Evolutionary conservation across 2,888 invertebrate genomes (phyloP).

Genomic region (Terebella lapidaria): DNA sequence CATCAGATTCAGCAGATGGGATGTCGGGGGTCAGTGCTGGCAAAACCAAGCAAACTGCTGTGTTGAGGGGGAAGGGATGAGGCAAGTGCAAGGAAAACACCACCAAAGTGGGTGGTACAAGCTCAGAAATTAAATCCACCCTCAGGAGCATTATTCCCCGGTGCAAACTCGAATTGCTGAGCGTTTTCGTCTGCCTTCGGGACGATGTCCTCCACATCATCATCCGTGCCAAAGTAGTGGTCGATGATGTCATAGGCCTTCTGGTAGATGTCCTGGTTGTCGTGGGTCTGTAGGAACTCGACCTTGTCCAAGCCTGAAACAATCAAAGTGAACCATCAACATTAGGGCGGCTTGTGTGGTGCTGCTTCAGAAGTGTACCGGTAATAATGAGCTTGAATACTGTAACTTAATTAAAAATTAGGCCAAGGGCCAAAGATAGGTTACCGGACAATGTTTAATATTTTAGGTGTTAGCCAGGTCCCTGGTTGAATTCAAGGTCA

Average conservation of each 20-base stretch:
- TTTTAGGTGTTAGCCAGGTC: no score
- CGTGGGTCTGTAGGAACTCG: constrained; percentile 93
- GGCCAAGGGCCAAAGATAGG: no score
- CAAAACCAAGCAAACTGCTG: no score
- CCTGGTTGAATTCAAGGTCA: no score
- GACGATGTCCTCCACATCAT: constrained; percentile 65
- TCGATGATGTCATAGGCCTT: constrained; percentile 96
- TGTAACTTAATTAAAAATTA: no score
- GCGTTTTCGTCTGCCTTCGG: constrained; percentile 55
- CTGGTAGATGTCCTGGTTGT: constrained; percentile 93
- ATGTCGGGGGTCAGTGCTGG: no score
- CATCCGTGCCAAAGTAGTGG: constrained; percentile 86
- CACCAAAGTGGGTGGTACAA: not conserved
- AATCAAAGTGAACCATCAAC: not conserved
- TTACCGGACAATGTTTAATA: no score
- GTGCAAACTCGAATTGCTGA: constrained; percentile 23
- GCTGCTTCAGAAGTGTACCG: no score
- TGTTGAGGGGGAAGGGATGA: not conserved
- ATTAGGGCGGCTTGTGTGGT: no score
- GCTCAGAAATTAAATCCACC: constrained; percentile 21
- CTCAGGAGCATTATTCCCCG: constrained; percentile 15
- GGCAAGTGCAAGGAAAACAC: not conserved
- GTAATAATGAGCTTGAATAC: no score
- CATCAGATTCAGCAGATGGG: no score
- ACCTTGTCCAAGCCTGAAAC: constrained; percentile 81